These are phyloP conservation scores for Mesaphorura yosii DNA, from an alignment of 1,140 invertebrate genomes.

Conservation along the genomic window DNA sequence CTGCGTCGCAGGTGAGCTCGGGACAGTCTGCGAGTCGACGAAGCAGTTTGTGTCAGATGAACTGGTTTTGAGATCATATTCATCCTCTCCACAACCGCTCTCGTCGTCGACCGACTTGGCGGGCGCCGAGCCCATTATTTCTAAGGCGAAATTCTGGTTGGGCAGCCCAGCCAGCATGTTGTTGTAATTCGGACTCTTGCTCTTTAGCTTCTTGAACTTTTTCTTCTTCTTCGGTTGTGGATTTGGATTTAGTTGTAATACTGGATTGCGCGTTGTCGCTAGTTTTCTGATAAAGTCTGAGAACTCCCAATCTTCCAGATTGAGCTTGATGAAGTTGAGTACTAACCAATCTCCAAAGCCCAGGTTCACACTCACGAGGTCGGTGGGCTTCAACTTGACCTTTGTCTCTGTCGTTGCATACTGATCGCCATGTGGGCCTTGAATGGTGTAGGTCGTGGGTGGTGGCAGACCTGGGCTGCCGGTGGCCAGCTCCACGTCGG, in stretches of 20 bases:
- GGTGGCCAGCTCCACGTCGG: conserved; percentile 9
- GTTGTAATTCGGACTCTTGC: conserved; percentile 4
- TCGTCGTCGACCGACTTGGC: too few species aligned
- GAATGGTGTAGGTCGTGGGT: conserved; percentile 13
- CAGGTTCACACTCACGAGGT: conserved; percentile 2
- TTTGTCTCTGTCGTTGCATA: not conserved
- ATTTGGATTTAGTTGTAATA: conserved; percentile 16
- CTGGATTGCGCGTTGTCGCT: conserved; percentile 8
- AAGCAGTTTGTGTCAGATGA: too few species aligned
- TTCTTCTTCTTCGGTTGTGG: not conserved
- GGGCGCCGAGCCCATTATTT: too few species aligned
- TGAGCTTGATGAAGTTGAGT: conserved; percentile 12
- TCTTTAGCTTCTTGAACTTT: not conserved
- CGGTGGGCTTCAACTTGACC: too few species aligned
- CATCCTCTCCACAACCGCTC: too few species aligned
- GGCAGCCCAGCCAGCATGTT: too few species aligned
- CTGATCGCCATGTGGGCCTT: not conserved
- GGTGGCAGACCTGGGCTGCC: too few species aligned
- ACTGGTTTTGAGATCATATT: too few species aligned
- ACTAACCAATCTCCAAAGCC: conserved; percentile 15
- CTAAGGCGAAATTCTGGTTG: too few species aligned
- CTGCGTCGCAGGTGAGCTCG: too few species aligned
- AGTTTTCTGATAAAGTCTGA: conserved; percentile 15
- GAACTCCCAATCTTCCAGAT: conserved; percentile 15
- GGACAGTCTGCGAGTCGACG: too few species aligned